Base-by-base conservation (phyloP, 2,113 vertebrate species). In the Phyllostomus discolor region DNA sequence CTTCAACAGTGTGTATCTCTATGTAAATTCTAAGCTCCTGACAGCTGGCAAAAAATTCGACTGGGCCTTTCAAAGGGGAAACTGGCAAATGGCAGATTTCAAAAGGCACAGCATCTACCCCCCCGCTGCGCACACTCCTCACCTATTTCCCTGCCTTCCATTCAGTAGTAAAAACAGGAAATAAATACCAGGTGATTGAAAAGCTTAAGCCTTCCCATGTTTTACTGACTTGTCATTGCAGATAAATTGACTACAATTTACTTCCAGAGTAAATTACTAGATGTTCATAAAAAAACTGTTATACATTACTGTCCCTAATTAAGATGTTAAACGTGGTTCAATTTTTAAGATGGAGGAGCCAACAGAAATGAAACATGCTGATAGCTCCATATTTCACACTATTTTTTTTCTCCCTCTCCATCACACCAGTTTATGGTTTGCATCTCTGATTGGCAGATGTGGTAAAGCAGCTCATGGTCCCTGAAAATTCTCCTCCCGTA, bases 181-280 rank as follows among this genome's bases (percentile, higher is more conserved):
- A 97, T 96, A 98, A 97, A 90, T 92, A 95, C 31, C 72, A 85
- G 79, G 92, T 96, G 97, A 98, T 79, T 97, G 97, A 97, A 98
- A 97, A 96, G 67, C 95, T 96, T 86, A 79, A 97, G 88, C 48
- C 89, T 96, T 98, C 88, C 52, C 86, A 97, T 98, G 96, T 97
- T 98, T 98, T 98, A 98, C 97, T 98, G 98, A 97, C 98, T 98
- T 98, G 98, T 98, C 97, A 97, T 97, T 94, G 88, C 90, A 95
- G 95, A 98, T 97, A 98, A 98, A 98, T 97, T 92, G 95, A 96
- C 97, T 98, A 96, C 98, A 98, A 98, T 98, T 98, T 98, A 98
- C 97, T 98, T 98, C 88, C 94, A 97, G 98, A 98, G 97, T 98
- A 98, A 98, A 98, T 98, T 11, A 98, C 97, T 98, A 97, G 96